Percentiles rank a stretch among this genome's conserved stretches.
Evolutionary conservation across 2,888 invertebrate genomes (phyloP).

Genomic region (Cataglyphis livida): DNA sequence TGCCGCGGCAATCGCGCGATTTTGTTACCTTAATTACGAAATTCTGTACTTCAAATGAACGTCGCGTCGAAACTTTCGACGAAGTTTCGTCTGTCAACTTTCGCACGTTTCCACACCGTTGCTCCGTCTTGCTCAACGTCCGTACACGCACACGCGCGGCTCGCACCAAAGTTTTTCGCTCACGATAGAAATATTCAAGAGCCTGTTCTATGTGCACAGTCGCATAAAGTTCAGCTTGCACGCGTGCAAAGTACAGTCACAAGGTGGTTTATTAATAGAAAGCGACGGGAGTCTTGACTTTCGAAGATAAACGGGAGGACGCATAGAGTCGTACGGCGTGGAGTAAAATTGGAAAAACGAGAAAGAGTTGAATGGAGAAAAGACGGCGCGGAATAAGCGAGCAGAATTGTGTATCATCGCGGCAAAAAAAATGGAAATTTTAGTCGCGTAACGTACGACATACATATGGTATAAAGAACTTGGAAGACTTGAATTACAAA

Average conservation of each 20-base stretch:
- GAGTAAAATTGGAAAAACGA: slow-evolving; percentile 18
- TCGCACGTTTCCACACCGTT: slow-evolving; percentile 42
- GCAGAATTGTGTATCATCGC: slow-evolving; percentile 35
- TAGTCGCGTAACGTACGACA: slow-evolving; percentile 50
- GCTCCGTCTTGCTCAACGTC: slow-evolving; percentile 28
- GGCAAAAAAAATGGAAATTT: slow-evolving; percentile 36
- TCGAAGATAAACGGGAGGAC: slow-evolving; percentile 39
- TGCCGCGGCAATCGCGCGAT: slow-evolving; percentile 46
- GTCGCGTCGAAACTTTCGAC: slow-evolving; percentile 42
- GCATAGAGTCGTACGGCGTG: background rate
- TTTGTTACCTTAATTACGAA: slow-evolving; percentile 55
- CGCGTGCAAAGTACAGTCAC: background rate
- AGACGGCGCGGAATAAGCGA: slow-evolving; percentile 24
- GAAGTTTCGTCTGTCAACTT: slow-evolving; percentile 51
- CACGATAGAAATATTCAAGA: slow-evolving; percentile 35
- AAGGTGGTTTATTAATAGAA: slow-evolving; percentile 42
- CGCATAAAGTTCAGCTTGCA: slow-evolving; percentile 5
- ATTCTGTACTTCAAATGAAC: slow-evolving; percentile 49
- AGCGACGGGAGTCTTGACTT: slow-evolving; percentile 18
- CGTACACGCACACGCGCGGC: slow-evolving; percentile 16
- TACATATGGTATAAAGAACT: slow-evolving; percentile 45
- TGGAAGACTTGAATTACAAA: slow-evolving; percentile 52
- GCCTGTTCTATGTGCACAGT: background rate
- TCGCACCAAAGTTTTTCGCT: slow-evolving; percentile 35
- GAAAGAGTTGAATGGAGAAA: slow-evolving; percentile 7